Conservation (phyloP, 2,113 vertebrate genomes). For the Halcyon malimbica region DNA sequence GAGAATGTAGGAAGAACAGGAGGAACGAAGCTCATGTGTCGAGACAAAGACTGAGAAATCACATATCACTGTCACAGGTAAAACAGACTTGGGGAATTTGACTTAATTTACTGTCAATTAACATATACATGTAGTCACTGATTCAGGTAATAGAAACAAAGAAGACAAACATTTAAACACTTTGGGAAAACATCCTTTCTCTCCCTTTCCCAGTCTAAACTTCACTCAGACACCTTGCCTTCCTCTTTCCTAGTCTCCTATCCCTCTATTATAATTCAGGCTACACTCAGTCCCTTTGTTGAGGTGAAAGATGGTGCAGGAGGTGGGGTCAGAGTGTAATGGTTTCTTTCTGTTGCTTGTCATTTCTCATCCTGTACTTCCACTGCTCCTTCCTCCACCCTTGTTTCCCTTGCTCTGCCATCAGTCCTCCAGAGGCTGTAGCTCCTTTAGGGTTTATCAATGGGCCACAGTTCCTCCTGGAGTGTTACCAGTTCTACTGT, state of each 20-base stretch:
- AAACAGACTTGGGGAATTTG: background rate
- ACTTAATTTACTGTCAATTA: background rate
- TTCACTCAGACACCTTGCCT: background rate
- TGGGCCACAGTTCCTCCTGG: fast-evolving
- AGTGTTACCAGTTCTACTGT: background rate
- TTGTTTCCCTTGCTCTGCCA: background rate
- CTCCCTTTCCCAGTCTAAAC: background rate
- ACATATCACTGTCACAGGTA: background rate
- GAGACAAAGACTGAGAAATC: background rate
- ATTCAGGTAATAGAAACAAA: background rate
- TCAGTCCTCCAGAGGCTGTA: no score
- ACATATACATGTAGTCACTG: background rate
- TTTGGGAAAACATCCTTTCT: background rate
- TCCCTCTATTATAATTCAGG: background rate
- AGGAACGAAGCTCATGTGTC: background rate
- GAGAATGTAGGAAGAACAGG: background rate
- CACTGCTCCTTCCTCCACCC: background rate
- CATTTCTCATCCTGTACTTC: background rate
- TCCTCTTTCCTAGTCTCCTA: background rate
- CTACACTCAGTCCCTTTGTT: background rate
- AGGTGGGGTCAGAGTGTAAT: fast-evolving
- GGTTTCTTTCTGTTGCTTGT: background rate
- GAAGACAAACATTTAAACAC: background rate
- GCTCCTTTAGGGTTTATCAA: background rate
- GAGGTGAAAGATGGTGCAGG: background rate